Evolutionary conservation across 1,140 invertebrate species (phyloP).

Genomic region (Diorhabda sublineata): DNA sequence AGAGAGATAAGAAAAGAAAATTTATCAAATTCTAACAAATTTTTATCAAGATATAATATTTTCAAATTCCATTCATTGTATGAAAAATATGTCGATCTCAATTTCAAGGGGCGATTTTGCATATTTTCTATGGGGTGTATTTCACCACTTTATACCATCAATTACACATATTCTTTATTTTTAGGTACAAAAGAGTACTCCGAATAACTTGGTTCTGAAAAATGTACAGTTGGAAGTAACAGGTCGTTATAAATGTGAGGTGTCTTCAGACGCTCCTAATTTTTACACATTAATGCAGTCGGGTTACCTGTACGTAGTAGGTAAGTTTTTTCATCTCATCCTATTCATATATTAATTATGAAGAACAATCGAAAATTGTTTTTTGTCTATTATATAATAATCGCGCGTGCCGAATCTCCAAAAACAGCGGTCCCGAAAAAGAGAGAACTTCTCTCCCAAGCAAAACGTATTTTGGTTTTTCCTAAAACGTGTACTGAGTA

Average conservation of each 20-base stretch:
- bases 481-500: too few species aligned
- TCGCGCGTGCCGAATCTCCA: background rate
- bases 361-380: background rate
- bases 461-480: too few species aligned
- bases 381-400: background rate
- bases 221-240: conserved; percentile 62
- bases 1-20: too few species aligned
- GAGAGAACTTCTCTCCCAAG: too few species aligned
- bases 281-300: conserved; percentile 63
- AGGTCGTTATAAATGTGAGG: conserved; percentile 69
- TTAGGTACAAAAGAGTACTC: conserved; percentile 58
- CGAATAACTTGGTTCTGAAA: conserved; percentile 61
- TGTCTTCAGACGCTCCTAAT: conserved; percentile 66
- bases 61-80: too few species aligned
- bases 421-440: background rate
- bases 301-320: conserved; percentile 67
- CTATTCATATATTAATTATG: background rate
- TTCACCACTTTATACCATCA: too few species aligned
- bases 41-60: too few species aligned
- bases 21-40: too few species aligned
- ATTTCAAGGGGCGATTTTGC: too few species aligned
- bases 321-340: conserved; percentile 51
- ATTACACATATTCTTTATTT: conserved; percentile 25
- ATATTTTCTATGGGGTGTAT: too few species aligned
- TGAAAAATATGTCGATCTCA: too few species aligned